phyloP scores from a whole-genome alignment of 2,888 invertebrate species.

The Hydrotaea diabolus region DNA sequence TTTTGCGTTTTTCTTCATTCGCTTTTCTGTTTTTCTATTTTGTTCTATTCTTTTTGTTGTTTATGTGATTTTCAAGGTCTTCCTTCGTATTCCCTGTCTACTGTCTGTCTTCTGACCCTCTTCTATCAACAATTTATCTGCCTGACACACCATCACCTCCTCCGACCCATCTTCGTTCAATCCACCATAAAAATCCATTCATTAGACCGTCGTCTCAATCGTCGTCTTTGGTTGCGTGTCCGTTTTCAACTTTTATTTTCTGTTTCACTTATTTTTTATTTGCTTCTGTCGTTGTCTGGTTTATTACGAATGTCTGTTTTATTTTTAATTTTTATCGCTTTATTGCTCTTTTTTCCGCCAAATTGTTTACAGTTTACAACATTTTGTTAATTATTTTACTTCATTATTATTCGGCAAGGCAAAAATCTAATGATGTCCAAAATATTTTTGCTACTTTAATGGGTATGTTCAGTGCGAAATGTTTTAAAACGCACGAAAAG shows the following conservation, averaged over 20 bases:
- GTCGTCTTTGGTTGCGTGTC: constrained; percentile 66
- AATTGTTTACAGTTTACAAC: background rate
- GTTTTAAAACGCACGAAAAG: too few species aligned
- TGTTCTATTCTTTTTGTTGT: constrained; percentile 55
- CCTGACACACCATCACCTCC: constrained; percentile 37
- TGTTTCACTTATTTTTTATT: constrained; percentile 40
- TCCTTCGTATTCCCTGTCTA: constrained; percentile 58
- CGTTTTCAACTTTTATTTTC: constrained; percentile 47
- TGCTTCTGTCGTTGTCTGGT: constrained; percentile 18
- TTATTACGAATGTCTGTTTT: background rate
- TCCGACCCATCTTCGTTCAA: background rate
- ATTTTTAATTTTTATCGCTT: background rate
- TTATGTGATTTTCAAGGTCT: constrained; percentile 70
- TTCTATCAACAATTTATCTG: constrained; percentile 49
- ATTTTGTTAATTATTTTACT: too few species aligned
- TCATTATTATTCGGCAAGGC: too few species aligned
- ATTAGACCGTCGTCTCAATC: constrained; percentile 39
- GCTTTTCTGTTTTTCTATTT: constrained; percentile 28
- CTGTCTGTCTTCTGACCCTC: constrained; percentile 29
- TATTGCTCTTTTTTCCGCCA: background rate
- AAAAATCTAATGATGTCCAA: too few species aligned
- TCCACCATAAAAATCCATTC: constrained; percentile 37
- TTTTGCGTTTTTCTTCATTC: constrained; percentile 29
- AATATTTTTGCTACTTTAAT: too few species aligned
- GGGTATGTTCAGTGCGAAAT: too few species aligned